Evolutionary conservation across 2,113 vertebrate genomes (phyloP).

Genomic region (Platysteira castanea): DNA sequence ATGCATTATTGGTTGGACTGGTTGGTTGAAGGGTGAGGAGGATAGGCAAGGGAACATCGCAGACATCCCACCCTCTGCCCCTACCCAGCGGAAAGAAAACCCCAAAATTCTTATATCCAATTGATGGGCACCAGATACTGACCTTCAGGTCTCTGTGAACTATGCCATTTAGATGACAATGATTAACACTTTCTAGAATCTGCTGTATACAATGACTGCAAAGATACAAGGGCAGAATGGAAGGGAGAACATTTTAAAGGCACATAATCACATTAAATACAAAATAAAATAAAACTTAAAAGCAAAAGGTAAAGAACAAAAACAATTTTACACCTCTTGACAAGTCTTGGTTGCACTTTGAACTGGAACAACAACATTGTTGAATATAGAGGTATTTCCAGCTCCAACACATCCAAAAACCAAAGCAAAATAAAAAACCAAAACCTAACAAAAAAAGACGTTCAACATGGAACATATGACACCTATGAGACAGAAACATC

Average conservation of each 20-base stretch:
- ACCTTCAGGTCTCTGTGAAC: slow-evolving; percentile 99
- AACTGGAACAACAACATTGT: slow-evolving; percentile 19
- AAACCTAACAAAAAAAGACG: slow-evolving; percentile 10
- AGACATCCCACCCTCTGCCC: slow-evolving; percentile 68
- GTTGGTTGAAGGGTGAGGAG: not conserved
- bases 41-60: slow-evolving; percentile 50
- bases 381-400: slow-evolving; percentile 48
- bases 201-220: slow-evolving; percentile 99
- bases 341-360: slow-evolving; percentile 31
- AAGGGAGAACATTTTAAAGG: slow-evolving; percentile 85
- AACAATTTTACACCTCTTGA: slow-evolving; percentile 43
- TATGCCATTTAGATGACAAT: slow-evolving; percentile 96
- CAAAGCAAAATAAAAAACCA: not conserved
- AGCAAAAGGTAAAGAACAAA: slow-evolving; percentile 49
- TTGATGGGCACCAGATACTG: slow-evolving; percentile 81
- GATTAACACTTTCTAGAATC: slow-evolving; percentile 99
- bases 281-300: slow-evolving; percentile 68
- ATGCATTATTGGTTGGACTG: slow-evolving; percentile 72
- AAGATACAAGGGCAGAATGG: slow-evolving; percentile 86
- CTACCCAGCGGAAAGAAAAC: slow-evolving; percentile 26
- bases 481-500: slow-evolving; percentile 33
- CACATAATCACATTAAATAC: slow-evolving; percentile 75
- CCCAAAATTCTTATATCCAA: slow-evolving; percentile 55
- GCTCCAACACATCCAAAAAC: slow-evolving; percentile 6
- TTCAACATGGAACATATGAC: slow-evolving; percentile 36